Conservation (phyloP, 2,113 vertebrate genomes). For the Regulus satrapa region DNA sequence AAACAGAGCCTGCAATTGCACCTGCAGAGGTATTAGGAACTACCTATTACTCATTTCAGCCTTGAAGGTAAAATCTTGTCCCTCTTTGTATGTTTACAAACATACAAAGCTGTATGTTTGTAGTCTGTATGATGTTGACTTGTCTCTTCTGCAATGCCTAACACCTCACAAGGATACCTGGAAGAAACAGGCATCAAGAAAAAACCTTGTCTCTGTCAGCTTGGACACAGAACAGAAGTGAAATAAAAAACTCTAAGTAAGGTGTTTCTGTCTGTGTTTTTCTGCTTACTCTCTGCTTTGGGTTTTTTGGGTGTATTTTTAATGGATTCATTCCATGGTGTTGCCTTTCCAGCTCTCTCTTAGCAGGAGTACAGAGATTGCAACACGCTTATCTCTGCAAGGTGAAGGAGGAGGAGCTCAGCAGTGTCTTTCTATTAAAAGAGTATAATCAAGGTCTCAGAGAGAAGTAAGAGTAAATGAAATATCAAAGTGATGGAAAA, state of each 20-base stretch:
- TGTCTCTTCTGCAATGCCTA: neutral
- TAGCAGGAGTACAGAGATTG: neutral
- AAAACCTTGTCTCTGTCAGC: neutral
- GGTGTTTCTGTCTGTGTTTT: neutral
- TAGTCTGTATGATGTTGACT: neutral
- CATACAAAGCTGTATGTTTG: neutral
- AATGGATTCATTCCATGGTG: neutral
- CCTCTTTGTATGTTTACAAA: too few relatives aligned
- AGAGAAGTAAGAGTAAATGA: neutral
- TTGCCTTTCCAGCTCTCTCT: neutral
- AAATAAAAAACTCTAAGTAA: neutral
- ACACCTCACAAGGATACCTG: neutral
- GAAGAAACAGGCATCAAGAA: neutral
- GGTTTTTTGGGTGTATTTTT: neutral
- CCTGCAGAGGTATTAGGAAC: neutral
- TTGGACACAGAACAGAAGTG: neutral
- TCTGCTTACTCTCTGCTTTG: neutral
- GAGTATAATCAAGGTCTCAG: neutral
- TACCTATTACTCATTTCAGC: neutral
- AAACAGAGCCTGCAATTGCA: neutral
- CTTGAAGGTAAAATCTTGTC: neutral
- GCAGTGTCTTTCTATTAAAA: neutral
- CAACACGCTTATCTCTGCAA: neutral
- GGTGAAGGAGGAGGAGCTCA: neutral
- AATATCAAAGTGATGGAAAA: neutral